Evolutionary conservation across 2,113 vertebrate species (phyloP).

Genomic region (Oreotrochilus melanogaster): DNA sequence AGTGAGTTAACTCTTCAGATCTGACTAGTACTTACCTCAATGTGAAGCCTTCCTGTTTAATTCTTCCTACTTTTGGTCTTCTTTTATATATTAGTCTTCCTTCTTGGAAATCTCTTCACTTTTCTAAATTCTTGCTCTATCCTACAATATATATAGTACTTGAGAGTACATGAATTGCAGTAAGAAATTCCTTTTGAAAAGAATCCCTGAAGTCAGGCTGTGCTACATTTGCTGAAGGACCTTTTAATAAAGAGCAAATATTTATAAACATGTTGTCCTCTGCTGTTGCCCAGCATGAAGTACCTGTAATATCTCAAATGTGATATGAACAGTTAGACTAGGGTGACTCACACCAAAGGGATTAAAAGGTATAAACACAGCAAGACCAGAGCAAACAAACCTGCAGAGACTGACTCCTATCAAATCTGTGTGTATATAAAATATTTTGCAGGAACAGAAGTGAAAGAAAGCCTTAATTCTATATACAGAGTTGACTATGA

Average conservation of each 20-base stretch:
- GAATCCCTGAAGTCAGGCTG: not conserved
- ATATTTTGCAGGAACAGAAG: not conserved
- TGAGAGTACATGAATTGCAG: not conserved
- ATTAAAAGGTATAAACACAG: not conserved
- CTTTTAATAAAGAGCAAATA: constrained; percentile 8
- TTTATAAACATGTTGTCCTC: not conserved
- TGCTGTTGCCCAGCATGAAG: not conserved
- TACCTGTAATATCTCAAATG: not conserved
- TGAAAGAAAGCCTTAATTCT: not conserved
- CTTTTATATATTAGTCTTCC: not conserved
- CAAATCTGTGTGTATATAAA: not conserved
- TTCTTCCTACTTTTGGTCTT: not conserved
- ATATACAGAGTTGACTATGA: not conserved
- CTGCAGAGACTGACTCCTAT: not conserved
- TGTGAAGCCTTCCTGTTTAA: not conserved
- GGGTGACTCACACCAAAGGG: not conserved
- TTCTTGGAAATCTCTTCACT: not conserved
- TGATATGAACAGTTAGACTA: not conserved
- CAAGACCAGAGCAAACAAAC: not conserved
- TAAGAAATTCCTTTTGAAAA: not conserved
- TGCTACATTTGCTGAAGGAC: not conserved
- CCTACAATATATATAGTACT: not conserved
- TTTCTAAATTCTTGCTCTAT: not conserved
- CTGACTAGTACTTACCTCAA: not conserved
- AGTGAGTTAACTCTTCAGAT: not conserved